Evolutionary conservation across 2,888 invertebrate genomes (phyloP).

Genomic region (Emmelina monodactyla): DNA sequence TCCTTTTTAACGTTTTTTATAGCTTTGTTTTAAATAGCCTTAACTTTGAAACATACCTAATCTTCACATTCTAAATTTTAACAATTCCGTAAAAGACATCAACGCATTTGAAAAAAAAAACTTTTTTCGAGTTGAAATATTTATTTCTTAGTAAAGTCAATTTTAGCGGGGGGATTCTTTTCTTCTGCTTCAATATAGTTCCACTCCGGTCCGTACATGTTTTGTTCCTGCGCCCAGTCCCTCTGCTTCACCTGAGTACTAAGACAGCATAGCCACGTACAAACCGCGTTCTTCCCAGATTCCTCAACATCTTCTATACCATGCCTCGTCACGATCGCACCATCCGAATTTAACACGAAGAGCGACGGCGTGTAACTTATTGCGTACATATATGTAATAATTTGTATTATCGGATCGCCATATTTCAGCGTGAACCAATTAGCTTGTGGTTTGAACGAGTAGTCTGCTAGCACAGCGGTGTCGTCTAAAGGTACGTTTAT

Average conservation of each 20-base stretch:
- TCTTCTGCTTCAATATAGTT: background rate
- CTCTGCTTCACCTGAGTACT: conserved; percentile 21
- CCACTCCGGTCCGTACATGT: conserved; percentile 15
- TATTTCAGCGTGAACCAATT: conserved; percentile 48
- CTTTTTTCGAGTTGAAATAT: too few relatives aligned
- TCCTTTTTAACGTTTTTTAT: too few relatives aligned
- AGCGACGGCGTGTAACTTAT: conserved; percentile 38
- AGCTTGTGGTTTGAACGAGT: conserved; percentile 34
- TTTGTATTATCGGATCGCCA: conserved; percentile 30
- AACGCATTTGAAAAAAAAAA: too few relatives aligned
- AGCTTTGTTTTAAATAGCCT: too few relatives aligned
- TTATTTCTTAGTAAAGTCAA: too few relatives aligned
- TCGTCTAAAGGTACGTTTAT: conserved; percentile 44
- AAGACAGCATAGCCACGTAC: conserved; percentile 37
- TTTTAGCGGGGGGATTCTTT: too few relatives aligned
- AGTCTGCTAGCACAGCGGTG: conserved; percentile 23
- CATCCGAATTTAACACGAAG: conserved; percentile 29
- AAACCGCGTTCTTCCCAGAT: conserved; percentile 42
- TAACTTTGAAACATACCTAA: too few relatives aligned
- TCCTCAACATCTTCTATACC: conserved; percentile 38
- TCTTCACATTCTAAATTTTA: too few relatives aligned
- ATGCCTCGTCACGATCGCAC: conserved; percentile 31
- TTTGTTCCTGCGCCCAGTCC: conserved; percentile 26
- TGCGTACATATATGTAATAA: conserved; percentile 32
- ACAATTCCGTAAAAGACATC: too few relatives aligned